Conservation (phyloP, 2,113 vertebrate genomes). For the Hippocampus comes region DNA sequence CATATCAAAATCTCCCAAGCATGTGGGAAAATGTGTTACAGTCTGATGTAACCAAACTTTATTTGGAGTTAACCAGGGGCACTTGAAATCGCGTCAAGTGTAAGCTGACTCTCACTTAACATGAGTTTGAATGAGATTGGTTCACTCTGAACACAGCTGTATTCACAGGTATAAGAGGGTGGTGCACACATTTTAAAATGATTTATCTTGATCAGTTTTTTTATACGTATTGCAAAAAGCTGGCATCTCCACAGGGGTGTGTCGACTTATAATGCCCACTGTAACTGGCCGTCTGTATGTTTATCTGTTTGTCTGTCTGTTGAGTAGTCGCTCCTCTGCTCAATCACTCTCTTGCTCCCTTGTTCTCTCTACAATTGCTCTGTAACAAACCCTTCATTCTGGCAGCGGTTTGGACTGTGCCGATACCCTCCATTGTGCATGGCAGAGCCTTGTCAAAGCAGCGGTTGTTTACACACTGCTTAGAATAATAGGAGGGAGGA, state of each 20-base stretch:
- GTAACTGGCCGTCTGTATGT: constrained; percentile 4
- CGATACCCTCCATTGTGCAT: constrained; percentile 59
- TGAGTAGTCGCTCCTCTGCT: constrained; percentile 50
- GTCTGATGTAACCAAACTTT: neutral
- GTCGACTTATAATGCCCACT: neutral
- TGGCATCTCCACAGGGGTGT: neutral
- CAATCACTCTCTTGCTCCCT: constrained; percentile 36
- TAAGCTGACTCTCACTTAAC: too few species aligned
- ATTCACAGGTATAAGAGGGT: too few species aligned
- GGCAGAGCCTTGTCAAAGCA: constrained; percentile 67
- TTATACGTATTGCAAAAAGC: neutral
- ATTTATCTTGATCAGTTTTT: neutral
- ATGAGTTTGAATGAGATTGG: too few species aligned
- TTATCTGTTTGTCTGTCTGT: constrained; percentile 60
- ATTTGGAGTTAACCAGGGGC: neutral
- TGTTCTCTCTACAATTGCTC: constrained; percentile 59
- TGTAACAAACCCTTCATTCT: constrained; percentile 66
- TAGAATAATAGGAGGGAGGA: constrained; percentile 58
- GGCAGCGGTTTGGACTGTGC: constrained; percentile 62
- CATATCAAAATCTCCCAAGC: neutral
- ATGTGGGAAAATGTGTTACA: neutral
- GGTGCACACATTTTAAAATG: neutral
- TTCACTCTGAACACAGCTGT: too few species aligned
- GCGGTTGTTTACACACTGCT: constrained; percentile 66
- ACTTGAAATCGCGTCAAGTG: neutral